Evolutionary conservation across 2,797 vertebrate species (phyloP).

Genomic region (Allobates femoralis): DNA sequence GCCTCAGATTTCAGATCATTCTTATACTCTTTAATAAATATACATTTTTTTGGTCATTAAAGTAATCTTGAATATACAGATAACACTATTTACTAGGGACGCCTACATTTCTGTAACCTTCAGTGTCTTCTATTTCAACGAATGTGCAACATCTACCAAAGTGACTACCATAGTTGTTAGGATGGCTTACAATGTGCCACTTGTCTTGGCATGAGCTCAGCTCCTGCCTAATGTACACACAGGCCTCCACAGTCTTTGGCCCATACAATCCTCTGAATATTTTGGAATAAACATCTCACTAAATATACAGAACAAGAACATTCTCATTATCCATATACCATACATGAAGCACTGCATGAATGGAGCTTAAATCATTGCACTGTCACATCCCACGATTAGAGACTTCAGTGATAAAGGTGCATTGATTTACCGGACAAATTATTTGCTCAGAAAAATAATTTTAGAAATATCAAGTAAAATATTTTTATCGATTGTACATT

Average conservation of each 20-base stretch:
- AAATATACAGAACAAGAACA: neutral
- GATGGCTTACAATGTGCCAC: neutral
- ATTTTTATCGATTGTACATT: conserved; percentile 43
- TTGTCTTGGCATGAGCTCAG: neutral
- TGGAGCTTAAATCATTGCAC: neutral
- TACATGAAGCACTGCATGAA: conserved; percentile 7
- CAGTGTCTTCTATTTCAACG: neutral
- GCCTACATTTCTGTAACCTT: neutral
- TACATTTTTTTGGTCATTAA: neutral
- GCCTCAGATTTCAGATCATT: neutral
- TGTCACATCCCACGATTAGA: neutral
- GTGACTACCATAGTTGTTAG: neutral
- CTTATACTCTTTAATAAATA: conserved; percentile 13
- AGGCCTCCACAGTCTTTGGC: neutral
- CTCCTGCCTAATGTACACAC: neutral
- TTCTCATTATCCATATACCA: neutral
- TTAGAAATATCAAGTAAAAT: conserved; percentile 33
- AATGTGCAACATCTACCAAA: conserved; percentile 4
- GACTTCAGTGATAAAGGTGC: neutral
- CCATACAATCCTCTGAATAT: neutral
- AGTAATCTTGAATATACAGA: neutral
- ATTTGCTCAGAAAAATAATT: conserved; percentile 5
- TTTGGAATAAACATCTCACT: conserved; percentile 1
- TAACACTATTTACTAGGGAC: neutral
- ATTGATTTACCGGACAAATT: conserved; percentile 24